These are phyloP conservation scores for Pseudochromis fuscus DNA, from an alignment of 2,797 vertebrate species.

Conservation along the genomic window DNA sequence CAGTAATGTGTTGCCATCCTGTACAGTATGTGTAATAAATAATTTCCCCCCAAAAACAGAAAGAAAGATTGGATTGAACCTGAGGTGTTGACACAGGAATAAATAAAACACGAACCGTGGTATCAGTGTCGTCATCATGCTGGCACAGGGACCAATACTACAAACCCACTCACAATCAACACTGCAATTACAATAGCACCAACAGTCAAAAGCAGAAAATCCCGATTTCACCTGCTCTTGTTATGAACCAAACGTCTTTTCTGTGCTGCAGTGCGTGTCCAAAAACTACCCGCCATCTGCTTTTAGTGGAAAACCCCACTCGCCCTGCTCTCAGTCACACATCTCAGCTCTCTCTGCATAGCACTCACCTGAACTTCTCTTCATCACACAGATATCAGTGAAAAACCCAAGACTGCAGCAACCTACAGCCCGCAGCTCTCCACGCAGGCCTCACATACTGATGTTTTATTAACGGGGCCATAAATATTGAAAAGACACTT, in stretches of 20 bases:
- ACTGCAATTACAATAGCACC: neutral
- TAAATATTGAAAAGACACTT: constrained; percentile 83
- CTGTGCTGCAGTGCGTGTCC: neutral
- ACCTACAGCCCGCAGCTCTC: constrained; percentile 57
- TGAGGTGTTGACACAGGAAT: constrained; percentile 16
- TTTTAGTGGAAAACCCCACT: neutral
- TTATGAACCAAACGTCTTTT: neutral
- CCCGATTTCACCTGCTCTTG: neutral
- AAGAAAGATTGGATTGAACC: constrained; percentile 28
- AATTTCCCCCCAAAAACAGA: no score
- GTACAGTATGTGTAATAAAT: neutral
- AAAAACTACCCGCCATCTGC: constrained; percentile 10
- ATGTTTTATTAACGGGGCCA: constrained; percentile 83
- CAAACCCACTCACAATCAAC: constrained; percentile 9
- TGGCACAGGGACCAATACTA: constrained; percentile 1
- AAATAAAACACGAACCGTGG: constrained; percentile 50
- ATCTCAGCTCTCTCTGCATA: constrained; percentile 31
- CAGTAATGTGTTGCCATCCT: neutral
- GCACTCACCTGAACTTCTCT: constrained; percentile 62
- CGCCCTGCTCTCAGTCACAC: constrained; percentile 33
- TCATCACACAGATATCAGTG: constrained; percentile 49
- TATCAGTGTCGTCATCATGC: constrained; percentile 25
- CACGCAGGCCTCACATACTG: constrained; percentile 71
- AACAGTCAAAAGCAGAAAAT: neutral
- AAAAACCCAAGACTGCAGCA: constrained; percentile 57